phyloP scores from a whole-genome alignment of 2,113 vertebrate genomes.

The Corvus hawaiiensis region DNA sequence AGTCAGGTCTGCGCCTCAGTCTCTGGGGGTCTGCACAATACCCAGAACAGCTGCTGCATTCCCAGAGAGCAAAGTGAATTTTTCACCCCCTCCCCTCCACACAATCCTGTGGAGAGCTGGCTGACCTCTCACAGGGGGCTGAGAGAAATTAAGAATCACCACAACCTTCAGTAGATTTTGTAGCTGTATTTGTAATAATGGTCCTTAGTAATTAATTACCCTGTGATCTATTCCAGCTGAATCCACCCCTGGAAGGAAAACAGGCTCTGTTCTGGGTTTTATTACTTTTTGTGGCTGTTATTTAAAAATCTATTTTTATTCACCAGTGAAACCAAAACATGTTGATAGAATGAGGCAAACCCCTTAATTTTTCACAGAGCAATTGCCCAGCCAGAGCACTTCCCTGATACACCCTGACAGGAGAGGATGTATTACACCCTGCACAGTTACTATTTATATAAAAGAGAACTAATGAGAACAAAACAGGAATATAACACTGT shows the following conservation, averaged over 20 bases:
- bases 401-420: neutral
- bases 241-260: neutral
- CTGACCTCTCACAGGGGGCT: neutral
- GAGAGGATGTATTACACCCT: neutral
- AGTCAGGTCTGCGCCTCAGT: accelerated
- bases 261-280: neutral
- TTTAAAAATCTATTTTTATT: slow-evolving; percentile 1
- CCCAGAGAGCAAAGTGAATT: neutral
- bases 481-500: neutral
- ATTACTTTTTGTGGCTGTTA: neutral
- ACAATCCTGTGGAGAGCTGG: accelerated
- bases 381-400: slow-evolving; percentile 10
- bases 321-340: neutral
- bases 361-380: slow-evolving; percentile 16
- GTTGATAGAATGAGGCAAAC: neutral
- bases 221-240: neutral
- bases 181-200: neutral
- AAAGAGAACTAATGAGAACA: neutral
- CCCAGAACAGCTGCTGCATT: neutral
- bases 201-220: neutral
- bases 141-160: neutral
- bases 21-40: accelerated
- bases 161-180: neutral
- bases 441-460: neutral
- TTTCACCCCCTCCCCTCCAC: neutral